phyloP scores from a whole-genome alignment of 1,140 invertebrate genomes.

The Caenorhabditis tropicalis region DNA sequence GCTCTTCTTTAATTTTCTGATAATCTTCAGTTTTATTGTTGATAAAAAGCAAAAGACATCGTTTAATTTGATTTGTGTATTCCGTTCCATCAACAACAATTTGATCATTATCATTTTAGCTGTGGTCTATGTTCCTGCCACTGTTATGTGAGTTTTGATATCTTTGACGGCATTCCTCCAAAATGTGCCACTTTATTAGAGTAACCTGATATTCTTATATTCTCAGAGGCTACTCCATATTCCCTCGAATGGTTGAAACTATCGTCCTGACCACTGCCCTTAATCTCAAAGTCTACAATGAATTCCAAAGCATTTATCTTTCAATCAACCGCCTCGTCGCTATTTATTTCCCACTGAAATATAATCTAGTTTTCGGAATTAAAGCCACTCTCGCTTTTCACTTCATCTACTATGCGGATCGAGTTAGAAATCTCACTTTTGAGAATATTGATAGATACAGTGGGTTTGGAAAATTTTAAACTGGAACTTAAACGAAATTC shows the following conservation, averaged over 20 bases:
- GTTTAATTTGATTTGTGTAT: not conserved
- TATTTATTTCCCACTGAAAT: not conserved
- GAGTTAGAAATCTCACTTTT: not conserved
- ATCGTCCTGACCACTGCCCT: not conserved
- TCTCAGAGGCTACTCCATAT: not conserved
- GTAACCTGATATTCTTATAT: too few relatives aligned
- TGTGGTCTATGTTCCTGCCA: not conserved
- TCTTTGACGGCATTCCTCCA: not conserved
- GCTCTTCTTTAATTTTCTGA: not conserved
- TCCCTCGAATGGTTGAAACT: not conserved
- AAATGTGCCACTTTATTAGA: too few relatives aligned
- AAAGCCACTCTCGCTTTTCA: not conserved
- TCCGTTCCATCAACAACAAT: not conserved
- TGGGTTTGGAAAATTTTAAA: not conserved
- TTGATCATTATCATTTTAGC: not conserved
- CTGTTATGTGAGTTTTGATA: not conserved
- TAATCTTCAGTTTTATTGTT: not conserved
- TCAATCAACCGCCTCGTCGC: constrained; percentile 16
- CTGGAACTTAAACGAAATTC: not conserved
- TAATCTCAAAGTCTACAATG: not conserved
- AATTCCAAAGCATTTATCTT: not conserved
- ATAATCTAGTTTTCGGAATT: not conserved
- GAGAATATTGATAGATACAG: not conserved
- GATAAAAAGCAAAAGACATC: not conserved
- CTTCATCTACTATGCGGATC: not conserved